Evolutionary conservation across 2,888 invertebrate species (phyloP).

Genomic region (Ellobium chinense): DNA sequence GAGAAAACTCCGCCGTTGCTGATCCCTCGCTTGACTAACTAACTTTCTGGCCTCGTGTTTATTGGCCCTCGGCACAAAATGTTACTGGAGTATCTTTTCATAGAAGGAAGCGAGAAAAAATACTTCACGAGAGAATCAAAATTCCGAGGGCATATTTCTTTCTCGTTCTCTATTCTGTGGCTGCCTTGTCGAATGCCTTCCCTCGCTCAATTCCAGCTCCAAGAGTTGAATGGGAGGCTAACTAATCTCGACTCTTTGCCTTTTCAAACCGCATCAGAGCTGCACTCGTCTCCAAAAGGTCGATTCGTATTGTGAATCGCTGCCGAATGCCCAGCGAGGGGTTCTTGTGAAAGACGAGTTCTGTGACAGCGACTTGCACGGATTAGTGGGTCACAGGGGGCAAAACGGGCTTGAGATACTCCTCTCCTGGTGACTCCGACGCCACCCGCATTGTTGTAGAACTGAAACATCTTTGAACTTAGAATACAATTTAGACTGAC

Average conservation of each 20-base stretch:
- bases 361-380: neutral
- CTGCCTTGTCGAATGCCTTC: conserved; percentile 22
- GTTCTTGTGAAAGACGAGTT: conserved; percentile 7
- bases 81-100: conserved; percentile 8
- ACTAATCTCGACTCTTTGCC: conserved; percentile 20
- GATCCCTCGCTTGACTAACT: conserved; percentile 7
- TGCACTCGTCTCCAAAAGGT: conserved; percentile 26
- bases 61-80: conserved; percentile 15
- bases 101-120: neutral
- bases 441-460: conserved; percentile 11
- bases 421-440: neutral
- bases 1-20: neutral
- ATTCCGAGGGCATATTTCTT: conserved; percentile 26
- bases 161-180: conserved; percentile 1
- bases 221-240: conserved; percentile 10
- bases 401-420: neutral
- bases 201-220: neutral
- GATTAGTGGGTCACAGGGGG: conserved; percentile 28
- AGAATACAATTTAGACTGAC: too few relatives aligned
- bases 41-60: conserved; percentile 19
- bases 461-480: too few relatives aligned
- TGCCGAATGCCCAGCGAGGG: neutral
- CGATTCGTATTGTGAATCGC: conserved; percentile 8
- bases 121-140: neutral
- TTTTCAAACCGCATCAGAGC: conserved; percentile 7